Evolutionary conservation across 2,113 vertebrate species (phyloP), one percentile per base, ranked within the genome.

Genomic region (Ceyx cyanopectus): DNA sequence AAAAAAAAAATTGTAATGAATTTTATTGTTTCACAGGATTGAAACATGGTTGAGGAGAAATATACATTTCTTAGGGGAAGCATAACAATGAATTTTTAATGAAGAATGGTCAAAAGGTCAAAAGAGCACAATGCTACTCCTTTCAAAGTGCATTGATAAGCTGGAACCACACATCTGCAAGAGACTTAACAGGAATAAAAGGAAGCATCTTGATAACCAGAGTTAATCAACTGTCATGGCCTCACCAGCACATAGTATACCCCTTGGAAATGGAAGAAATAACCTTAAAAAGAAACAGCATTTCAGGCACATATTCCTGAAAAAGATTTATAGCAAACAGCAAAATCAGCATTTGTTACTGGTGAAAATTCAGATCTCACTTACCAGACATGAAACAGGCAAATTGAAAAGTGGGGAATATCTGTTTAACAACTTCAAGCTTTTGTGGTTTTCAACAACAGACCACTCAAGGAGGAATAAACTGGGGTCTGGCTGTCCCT

Each of bases 141-240:
- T 78, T 93, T 93, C 70, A 91, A 84, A 91, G 62, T 48, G 66
- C 14, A 66, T 46, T 22, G 81, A 79, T 94, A 94, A 90, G 67
- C 74, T 73, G 58, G 41, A 89, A 69, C 58, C 13, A 66, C 66
- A 76, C 1, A 2, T 79, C 54, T 82, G 66, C 66, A 82, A 69
- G 48, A 83, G 45, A 54, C 46, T 86, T 57, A 65, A 41, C 1
- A 9, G 66, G 48, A 89, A 89, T 81, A 82, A 65, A 85, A 85
- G 29, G 18, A 73, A 90, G 11, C n/a, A 76, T 79, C 66, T 70
- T 79, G 66, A 89, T 85, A 85, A 84, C 4, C 0, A 0, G 46
- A 60, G 30, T 70, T 85, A 80, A 87, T 83, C 75, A 94, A 26
- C 30, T 63, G 26, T 30, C 58, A 26, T 56, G 22, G 20, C 50